Conservation (phyloP, 2,888 invertebrate genomes). For the Drosophila subsilvestris region DNA sequence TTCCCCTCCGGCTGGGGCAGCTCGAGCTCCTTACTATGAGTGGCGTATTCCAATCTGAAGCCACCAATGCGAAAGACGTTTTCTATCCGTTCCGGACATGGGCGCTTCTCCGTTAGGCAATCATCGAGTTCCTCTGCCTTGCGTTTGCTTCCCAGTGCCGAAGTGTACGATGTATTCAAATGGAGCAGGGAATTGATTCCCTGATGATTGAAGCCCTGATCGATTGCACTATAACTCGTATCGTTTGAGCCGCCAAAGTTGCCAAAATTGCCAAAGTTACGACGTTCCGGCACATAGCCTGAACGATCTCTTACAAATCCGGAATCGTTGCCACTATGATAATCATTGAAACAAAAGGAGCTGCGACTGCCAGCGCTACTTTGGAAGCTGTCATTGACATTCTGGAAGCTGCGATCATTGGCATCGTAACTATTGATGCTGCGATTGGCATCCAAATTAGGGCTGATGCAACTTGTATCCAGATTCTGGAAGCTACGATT, state of each 20-base stretch:
- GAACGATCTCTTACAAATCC: background rate
- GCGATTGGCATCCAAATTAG: no score
- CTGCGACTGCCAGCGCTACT: no score
- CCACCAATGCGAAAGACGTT: constrained; percentile 28
- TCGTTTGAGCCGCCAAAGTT: background rate
- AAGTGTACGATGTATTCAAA: background rate
- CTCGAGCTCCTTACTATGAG: accelerated
- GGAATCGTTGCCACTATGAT: background rate
- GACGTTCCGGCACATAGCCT: background rate
- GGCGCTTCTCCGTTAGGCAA: background rate
- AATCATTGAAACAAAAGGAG: background rate
- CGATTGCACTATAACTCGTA: background rate
- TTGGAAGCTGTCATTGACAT: no score
- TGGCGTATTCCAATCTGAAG: constrained; percentile 30
- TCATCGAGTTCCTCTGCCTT: background rate
- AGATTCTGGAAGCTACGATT: background rate
- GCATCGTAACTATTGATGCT: no score
- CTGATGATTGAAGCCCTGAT: background rate
- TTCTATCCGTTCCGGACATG: background rate
- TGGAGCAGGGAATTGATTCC: no score
- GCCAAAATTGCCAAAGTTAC: background rate
- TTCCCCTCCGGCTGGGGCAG: constrained; percentile 40
- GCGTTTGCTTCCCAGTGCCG: background rate
- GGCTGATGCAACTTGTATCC: no score
- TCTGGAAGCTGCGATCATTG: background rate